phyloP scores from a whole-genome alignment of 1,140 invertebrate species.

The Bombus huntii region DNA sequence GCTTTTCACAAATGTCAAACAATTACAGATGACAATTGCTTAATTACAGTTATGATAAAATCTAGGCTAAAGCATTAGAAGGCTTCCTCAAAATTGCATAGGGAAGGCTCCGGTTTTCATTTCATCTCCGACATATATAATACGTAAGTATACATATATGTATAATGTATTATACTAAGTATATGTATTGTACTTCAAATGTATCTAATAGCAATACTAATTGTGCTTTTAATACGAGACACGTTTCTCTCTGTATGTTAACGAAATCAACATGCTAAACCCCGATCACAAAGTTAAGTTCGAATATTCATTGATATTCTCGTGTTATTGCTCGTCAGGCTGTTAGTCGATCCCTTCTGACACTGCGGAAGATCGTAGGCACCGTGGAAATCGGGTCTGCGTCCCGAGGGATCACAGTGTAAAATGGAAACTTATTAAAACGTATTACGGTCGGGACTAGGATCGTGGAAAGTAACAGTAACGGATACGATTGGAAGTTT shows the following conservation, averaged over 20 bases:
- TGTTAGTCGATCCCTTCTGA: neutral
- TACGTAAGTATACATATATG: neutral
- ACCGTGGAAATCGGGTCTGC: slow-evolving; percentile 2
- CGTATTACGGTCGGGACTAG: slow-evolving; percentile 8
- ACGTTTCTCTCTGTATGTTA: too few relatives aligned
- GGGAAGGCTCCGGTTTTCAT: too few relatives aligned
- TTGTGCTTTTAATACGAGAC: too few relatives aligned
- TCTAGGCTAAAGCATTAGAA: too few relatives aligned
- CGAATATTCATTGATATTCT: neutral
- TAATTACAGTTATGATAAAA: too few relatives aligned
- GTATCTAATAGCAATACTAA: too few relatives aligned
- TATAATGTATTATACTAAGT: neutral
- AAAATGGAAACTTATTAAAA: slow-evolving; percentile 35
- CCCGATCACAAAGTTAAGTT: neutral
- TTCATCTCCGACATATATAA: neutral
- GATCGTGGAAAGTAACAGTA: slow-evolving; percentile 12
- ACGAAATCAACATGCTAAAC: too few relatives aligned
- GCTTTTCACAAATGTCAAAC: too few relatives aligned
- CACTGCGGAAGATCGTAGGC: neutral
- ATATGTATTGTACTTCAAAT: too few relatives aligned
- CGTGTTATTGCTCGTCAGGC: neutral
- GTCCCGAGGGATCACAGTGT: neutral
- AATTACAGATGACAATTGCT: too few relatives aligned
- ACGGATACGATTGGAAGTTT: slow-evolving; percentile 43
- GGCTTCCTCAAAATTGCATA: too few relatives aligned